A percentile compares a stretch with the other conserved stretches of the same genome.
phyloP scores from a whole-genome alignment of 2,888 invertebrate species.

The Lissocephala sabroskyi region DNA sequence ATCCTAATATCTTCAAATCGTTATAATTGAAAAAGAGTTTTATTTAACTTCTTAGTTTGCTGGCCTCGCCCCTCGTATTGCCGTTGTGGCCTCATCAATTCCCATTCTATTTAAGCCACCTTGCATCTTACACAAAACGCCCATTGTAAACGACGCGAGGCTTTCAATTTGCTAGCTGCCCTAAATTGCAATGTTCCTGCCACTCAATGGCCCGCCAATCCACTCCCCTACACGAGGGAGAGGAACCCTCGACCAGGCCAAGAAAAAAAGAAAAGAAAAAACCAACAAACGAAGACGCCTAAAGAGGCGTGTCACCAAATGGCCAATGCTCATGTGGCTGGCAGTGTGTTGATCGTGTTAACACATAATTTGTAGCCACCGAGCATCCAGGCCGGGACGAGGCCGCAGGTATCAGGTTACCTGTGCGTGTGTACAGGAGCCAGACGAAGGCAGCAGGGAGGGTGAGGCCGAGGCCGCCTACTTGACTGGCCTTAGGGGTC shows the following conservation, averaged over 20 bases:
- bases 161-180: too few species aligned
- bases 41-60: too few species aligned
- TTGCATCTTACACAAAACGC: too few species aligned
- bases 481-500: conserved; percentile 1
- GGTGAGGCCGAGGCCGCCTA: neutral
- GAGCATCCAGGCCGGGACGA: neutral
- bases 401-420: conserved; percentile 36
- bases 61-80: too few species aligned
- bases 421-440: conserved; percentile 16
- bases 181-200: too few species aligned
- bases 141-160: too few species aligned
- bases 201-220: too few species aligned
- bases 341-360: conserved; percentile 44
- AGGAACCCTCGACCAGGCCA: neutral
- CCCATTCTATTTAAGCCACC: too few species aligned
- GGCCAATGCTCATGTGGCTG: conserved; percentile 13
- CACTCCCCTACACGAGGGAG: too few species aligned
- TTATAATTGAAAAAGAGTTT: too few species aligned
- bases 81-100: too few species aligned
- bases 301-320: conserved; percentile 45
- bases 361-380: conserved; percentile 56
- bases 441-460: neutral
- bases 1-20: too few species aligned
- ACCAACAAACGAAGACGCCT: neutral
- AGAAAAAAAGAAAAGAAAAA: neutral